Conservation (phyloP, 2,113 vertebrate genomes). For the Trinectes maculatus region DNA sequence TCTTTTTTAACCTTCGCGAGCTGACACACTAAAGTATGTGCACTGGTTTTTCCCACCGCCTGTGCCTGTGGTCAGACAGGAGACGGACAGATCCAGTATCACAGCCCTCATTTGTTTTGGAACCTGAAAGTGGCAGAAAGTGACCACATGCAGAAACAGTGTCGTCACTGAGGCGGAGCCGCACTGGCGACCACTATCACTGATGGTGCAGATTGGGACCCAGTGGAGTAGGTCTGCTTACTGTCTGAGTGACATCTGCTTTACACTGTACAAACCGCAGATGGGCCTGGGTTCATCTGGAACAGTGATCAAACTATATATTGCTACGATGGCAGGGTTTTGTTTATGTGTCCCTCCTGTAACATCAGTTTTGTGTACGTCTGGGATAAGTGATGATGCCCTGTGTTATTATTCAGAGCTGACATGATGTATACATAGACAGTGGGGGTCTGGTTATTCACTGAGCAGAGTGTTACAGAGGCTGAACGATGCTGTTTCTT, state of each 20-base stretch:
- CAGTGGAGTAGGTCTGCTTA: constrained; percentile 59
- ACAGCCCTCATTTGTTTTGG: constrained; percentile 65
- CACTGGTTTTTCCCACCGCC: constrained; percentile 17
- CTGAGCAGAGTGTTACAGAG: constrained; percentile 3
- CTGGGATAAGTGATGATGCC: constrained; percentile 9
- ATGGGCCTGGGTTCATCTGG: constrained; percentile 7
- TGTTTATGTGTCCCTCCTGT: constrained; percentile 33
- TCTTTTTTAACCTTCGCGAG: constrained; percentile 1
- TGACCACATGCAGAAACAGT: constrained; percentile 69
- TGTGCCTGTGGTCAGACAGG: constrained; percentile 26
- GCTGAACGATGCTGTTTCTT: background rate
- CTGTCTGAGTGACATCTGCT: constrained; percentile 64
- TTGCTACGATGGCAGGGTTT: background rate
- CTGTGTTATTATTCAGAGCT: constrained; percentile 11
- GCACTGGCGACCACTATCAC: constrained; percentile 36
- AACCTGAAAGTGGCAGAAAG: constrained; percentile 48
- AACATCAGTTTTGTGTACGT: constrained; percentile 19
- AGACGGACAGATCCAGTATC: constrained; percentile 47
- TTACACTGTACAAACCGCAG: constrained; percentile 33
- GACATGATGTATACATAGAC: constrained; percentile 15
- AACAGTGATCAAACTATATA: constrained; percentile 34
- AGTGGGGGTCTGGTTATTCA: constrained; percentile 8
- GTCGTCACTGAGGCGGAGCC: constrained; percentile 51
- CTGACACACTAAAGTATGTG: constrained; percentile 1
- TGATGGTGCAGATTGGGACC: constrained; percentile 34